Percentiles rank a stretch among this genome's conserved stretches.
Evolutionary conservation across 1,140 invertebrate species (phyloP).

Genomic region (Tachypleus tridentatus): DNA sequence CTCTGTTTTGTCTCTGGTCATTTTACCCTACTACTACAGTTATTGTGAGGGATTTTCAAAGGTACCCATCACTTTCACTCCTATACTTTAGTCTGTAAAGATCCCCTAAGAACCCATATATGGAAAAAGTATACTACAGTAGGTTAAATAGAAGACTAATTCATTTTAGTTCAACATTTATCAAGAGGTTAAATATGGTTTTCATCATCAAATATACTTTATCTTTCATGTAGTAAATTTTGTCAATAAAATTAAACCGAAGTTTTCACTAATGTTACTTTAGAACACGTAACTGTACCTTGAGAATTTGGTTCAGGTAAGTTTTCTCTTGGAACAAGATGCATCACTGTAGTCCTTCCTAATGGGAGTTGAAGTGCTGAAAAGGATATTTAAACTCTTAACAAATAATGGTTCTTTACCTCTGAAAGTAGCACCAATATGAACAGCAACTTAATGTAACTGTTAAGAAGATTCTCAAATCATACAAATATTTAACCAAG

Average conservation of each 20-base stretch:
- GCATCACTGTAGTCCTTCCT: constrained; percentile 98
- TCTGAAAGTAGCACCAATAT: no score
- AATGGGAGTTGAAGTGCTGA: constrained; percentile 82
- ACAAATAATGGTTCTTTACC: constrained; percentile 1
- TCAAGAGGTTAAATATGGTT: not conserved
- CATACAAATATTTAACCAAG: no score
- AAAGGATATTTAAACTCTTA: constrained; percentile 2
- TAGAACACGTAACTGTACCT: constrained; percentile 45
- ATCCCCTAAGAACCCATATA: not conserved
- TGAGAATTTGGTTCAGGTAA: constrained; percentile 97
- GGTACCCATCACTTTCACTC: no score
- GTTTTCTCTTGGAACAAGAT: constrained; percentile 96
- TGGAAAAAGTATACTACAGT: constrained; percentile 8
- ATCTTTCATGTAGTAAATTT: not conserved
- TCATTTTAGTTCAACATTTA: not conserved
- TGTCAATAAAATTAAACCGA: not conserved
- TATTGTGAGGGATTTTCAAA: no score
- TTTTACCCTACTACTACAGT: no score
- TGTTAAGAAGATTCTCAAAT: no score
- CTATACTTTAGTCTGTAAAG: no score
- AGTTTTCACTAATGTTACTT: constrained; percentile 1
- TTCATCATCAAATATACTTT: not conserved
- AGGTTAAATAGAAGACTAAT: constrained; percentile 1
- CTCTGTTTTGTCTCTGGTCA: no score
- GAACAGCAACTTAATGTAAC: no score